Evolutionary conservation across 1,140 invertebrate genomes (phyloP), one percentile per base, ranked within the genome.

Genomic region (Periplaneta americana): DNA sequence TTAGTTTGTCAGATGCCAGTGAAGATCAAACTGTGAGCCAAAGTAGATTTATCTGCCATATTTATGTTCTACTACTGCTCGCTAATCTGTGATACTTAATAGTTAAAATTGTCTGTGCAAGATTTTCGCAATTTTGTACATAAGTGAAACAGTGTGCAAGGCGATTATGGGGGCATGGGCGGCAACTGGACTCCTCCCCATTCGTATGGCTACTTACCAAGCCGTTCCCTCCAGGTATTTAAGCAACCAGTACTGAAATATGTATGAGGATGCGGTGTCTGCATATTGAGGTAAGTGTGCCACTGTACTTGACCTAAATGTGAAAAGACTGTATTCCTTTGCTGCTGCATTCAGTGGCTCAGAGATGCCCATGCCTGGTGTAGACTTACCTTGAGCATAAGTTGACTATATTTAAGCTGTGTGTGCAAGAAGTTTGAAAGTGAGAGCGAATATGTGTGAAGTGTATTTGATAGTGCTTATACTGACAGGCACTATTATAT

Each of bases 1-100:
- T 48, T 48, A 48, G 15, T 48, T 15, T 48, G 28, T 28, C 48
- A 66, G n/a, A 66, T n/a, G 48, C 22, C 1, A 66, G 6, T 66
- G 77, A 37, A 17, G 77, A 6, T 37, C 77, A 35, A 78, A 78
- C 34, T 78, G 35, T 37, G 36, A 78, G 34, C 77, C 35, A 78
- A 37, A 78, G 77, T 78, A 78, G 77, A 78, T 31, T 32, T 75
- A 22, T 78, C 8, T 17, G 77, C 35, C 77, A 78, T 78, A 34
- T 37, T 37, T 78, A 36, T 48, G 39, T 36, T 37, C 77, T 78
- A 78, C 77, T 78, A 28, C 36, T 37, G 77, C n/a, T 35, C 32
- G 79, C 79, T 31, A 80, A 34, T 80, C 79, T 80, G 79, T 80
- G 79, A 80, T 80, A 80, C 39, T 88, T 80, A 66, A 28, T 66